Percentiles rank a stretch among this genome's conserved stretches.
Evolutionary conservation across 1,140 invertebrate genomes (phyloP).

Genomic region (Platyscapa corneri): DNA sequence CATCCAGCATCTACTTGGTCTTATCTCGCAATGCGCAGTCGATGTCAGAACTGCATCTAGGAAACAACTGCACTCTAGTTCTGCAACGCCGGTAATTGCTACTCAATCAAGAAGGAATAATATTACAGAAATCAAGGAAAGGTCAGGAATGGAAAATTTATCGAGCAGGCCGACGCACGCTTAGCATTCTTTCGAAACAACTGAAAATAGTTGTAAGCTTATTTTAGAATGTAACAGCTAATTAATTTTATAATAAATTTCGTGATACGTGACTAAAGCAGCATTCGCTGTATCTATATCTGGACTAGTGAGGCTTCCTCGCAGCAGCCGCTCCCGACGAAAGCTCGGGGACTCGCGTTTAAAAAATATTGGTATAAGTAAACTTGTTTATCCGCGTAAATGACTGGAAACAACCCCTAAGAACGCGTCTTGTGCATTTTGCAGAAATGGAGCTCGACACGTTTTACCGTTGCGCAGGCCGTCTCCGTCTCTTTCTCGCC

Average conservation of each 20-base stretch:
- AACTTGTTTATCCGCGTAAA: constrained; percentile 43
- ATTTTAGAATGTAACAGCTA: background rate
- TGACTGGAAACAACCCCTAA: constrained; percentile 25
- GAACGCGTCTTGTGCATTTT: background rate
- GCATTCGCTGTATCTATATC: background rate
- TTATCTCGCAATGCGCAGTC: background rate
- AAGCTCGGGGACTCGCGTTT: background rate
- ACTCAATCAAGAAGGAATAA: no score
- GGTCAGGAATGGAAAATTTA: no score
- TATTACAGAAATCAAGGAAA: no score
- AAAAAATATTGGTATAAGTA: constrained; percentile 15
- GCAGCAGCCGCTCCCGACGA: background rate
- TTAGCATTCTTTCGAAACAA: background rate
- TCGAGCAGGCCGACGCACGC: background rate
- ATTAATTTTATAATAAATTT: constrained; percentile 22
- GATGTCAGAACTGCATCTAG: no score
- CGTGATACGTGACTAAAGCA: background rate
- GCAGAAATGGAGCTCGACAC: background rate
- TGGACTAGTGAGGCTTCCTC: background rate
- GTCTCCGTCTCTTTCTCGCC: constrained; percentile 8
- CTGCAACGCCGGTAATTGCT: no score
- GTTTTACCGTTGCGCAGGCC: background rate
- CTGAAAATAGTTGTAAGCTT: background rate
- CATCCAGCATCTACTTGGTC: background rate
- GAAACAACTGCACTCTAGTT: no score